Percentiles rank a stretch among this genome's conserved stretches.
These are phyloP conservation scores for Talpa occidentalis DNA, from an alignment of 2,113 vertebrate genomes.

Conservation along the genomic window DNA sequence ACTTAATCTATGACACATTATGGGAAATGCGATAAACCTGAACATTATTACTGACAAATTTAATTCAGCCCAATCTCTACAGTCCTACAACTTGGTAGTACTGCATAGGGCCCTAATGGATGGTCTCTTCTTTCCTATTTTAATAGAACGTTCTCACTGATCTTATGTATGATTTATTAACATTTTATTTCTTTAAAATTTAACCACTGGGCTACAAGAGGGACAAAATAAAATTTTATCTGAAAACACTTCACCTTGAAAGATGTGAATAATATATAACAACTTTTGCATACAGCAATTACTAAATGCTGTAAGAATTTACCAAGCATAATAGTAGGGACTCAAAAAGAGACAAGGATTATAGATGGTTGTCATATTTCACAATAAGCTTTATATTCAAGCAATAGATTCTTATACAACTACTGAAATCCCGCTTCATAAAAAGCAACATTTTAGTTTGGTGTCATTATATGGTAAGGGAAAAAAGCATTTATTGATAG, in stretches of 20 bases:
- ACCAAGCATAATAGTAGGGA: constrained; percentile 12
- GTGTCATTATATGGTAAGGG: not conserved
- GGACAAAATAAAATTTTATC: constrained; percentile 57
- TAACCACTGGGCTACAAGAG: not conserved
- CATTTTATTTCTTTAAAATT: constrained; percentile 41
- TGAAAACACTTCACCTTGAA: constrained; percentile 51
- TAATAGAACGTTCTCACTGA: constrained; percentile 20
- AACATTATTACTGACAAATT: constrained; percentile 26
- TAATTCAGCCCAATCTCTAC: not conserved
- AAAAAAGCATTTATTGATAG: constrained; percentile 41
- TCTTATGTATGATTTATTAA: not conserved
- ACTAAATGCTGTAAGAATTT: not conserved
- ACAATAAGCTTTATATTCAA: constrained; percentile 27
- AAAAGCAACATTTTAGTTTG: constrained; percentile 45
- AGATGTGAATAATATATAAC: constrained; percentile 3
- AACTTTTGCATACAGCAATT: constrained; percentile 25
- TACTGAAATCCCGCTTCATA: constrained; percentile 20
- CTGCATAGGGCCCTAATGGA: not conserved
- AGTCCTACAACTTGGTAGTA: not conserved
- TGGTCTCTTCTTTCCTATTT: not conserved
- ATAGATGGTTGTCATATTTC: not conserved
- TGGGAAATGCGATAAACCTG: not conserved
- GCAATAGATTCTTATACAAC: constrained; percentile 35
- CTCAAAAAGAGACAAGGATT: constrained; percentile 12
- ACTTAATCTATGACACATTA: constrained; percentile 46